Evolutionary conservation across 2,113 vertebrate species (phyloP), one percentile per base, ranked within the genome.

Genomic region (Pluvianellus socialis): DNA sequence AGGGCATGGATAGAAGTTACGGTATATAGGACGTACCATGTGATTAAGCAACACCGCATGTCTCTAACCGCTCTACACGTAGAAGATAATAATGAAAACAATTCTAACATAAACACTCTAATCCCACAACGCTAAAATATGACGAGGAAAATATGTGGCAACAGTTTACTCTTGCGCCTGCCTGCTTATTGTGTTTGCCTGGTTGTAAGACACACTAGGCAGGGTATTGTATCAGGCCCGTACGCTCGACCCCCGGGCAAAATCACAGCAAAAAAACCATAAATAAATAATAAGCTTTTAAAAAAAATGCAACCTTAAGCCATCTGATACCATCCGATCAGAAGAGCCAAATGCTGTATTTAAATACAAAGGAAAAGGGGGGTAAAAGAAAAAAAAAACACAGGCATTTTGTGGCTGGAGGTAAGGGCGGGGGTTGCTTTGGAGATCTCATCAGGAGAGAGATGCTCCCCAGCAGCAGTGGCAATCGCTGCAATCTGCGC

Each of bases 221-320:
- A 49, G 68, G 61, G 68, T 55, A 20, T 86, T 65, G 42, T 67
- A 42, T 28, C 40, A 27, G 44, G 26, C 28, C 71, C 27, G 44
- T 3, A 0, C 5, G 7, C 76, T 30, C 20, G 1, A 45, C 84
- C 86, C 73, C 61, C 56, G 6, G 95, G 95, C 94, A 80, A 85
- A 89, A 50, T 21, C 0, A 0, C 50, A 89, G 79, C 82, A 49
- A 84, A 90, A 86, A 1, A 40, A 30, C 26, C 30, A 53, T 95
- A 61, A 95, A 95, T 96, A 93, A 95, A 80, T 73, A 76, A 94
- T 67, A n/a, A 14, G 33, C 27, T 63, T 61, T 66, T 59, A 73
- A 62, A 50, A 70, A 71, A 38, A 71, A 22, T 5, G 45, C 21
- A 55, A 27, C 16, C 45, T 90, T 66, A 84, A 85, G 38, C 56